phyloP scores from a whole-genome alignment of 2,113 vertebrate species.

The Cairina moschata region DNA sequence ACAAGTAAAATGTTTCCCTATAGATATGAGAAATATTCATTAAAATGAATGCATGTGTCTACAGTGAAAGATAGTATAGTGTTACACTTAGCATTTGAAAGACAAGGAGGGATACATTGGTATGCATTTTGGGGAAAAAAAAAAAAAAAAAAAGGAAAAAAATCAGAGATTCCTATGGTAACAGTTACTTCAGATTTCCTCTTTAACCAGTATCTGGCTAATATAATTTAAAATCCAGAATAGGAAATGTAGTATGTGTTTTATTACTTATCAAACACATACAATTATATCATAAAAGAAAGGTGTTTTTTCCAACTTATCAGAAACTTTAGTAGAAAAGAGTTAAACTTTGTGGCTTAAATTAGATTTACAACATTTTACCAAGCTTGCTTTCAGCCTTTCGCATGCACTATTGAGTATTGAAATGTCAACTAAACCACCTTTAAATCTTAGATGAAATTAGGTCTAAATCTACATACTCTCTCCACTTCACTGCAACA shows the following conservation, averaged over 20 bases:
- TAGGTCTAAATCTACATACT: background rate
- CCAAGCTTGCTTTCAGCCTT: background rate
- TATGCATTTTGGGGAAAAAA: background rate
- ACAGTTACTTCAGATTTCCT: background rate
- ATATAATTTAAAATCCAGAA: background rate
- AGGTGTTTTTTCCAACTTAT: background rate
- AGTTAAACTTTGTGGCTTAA: background rate
- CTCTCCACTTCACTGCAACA: background rate
- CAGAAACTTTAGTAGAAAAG: background rate
- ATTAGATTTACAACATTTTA: background rate
- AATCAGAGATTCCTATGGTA: background rate
- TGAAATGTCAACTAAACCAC: background rate
- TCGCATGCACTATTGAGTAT: background rate
- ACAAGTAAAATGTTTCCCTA: background rate
- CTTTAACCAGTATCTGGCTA: background rate
- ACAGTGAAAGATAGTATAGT: background rate
- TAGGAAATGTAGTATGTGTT: too few relatives aligned
- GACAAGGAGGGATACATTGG: background rate
- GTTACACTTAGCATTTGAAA: background rate
- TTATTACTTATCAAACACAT: background rate
- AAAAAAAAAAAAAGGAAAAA: background rate
- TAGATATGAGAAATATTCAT: background rate
- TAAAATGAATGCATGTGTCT: background rate
- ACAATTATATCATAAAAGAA: background rate
- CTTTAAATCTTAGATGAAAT: background rate